Evolutionary conservation across 2,888 invertebrate species (phyloP), one percentile per base, ranked within the genome.

Genomic region (Sinelater perroti): DNA sequence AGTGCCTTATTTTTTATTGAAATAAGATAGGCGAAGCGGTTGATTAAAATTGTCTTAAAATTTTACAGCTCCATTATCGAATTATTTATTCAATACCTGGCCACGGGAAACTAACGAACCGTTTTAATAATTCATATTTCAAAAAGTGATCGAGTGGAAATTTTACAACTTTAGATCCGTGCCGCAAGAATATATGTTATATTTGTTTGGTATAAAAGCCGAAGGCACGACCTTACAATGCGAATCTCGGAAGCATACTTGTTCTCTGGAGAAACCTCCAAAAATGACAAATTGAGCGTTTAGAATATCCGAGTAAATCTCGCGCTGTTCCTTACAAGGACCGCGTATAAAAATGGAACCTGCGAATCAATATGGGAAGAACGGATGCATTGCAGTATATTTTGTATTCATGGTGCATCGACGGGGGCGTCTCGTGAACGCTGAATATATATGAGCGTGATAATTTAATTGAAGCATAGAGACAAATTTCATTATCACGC

Each of bases 231-330:
- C n/a, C n/a, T n/a, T n/a, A n/a, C n/a, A n/a, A n/a, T n/a, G n/a
- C n/a, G 20, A 49, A 49, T 35, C 36, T 26, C 17, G 10, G 17
- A 35, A 44, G 30, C 28, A 17, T 16, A 28, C 28, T 44, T 28
- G 44, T 30, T 44, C 30, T 10, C 28, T 28, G 20, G 45, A 14
- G 24, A 49, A 14, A 21, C 33, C 16, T 35, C 47, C 36, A 14
- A 51, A 51, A 40, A 51, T 51, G 51, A 51, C 40, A 51, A 51
- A 51, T 38, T 40, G 51, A 16, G 38, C 40, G 42, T 51, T 40
- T 38, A 40, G 30, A 40, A 51, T 51, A 40, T 51, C 51, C 51
- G 13, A 20, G 40, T 6, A 51, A 51, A 51, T 51, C 51, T 31
- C 21, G 21, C 13, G 35, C 35, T 49, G 16, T 49, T 49, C 35